phyloP scores from a whole-genome alignment of 2,888 invertebrate genomes.

The Rhingia campestris region DNA sequence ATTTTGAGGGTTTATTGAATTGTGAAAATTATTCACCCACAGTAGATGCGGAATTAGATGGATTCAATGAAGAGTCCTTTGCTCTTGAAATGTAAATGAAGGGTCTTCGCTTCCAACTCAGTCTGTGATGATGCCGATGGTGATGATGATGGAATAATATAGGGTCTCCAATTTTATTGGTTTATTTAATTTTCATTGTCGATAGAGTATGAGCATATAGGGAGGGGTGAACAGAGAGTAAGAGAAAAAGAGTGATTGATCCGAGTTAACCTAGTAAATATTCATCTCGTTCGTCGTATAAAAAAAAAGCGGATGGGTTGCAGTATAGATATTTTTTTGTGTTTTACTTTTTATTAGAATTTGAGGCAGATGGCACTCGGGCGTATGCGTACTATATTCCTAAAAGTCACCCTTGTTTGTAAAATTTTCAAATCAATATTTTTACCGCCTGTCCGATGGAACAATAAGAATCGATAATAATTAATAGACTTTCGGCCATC shows the following conservation, averaged over 20 bases:
- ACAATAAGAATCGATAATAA: constrained; percentile 15
- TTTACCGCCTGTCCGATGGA: background rate
- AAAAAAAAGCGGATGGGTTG: constrained; percentile 25
- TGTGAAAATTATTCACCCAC: constrained; percentile 23
- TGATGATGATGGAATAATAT: constrained; percentile 41
- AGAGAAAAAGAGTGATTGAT: no score
- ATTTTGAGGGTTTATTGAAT: constrained; percentile 53
- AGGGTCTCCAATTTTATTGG: constrained; percentile 41
- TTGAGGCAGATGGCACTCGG: background rate
- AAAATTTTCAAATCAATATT: constrained; percentile 43
- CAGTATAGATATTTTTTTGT: background rate
- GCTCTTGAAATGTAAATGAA: constrained; percentile 50
- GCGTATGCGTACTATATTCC: constrained; percentile 32
- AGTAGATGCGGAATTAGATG: constrained; percentile 2
- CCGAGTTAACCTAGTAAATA: constrained; percentile 40
- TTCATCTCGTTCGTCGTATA: constrained; percentile 36
- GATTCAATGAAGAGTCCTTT: constrained; percentile 11
- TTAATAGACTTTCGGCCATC: constrained; percentile 23
- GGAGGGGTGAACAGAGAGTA: background rate
- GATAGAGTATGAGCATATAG: background rate
- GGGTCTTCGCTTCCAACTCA: constrained; percentile 5
- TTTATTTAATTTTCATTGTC: constrained; percentile 57
- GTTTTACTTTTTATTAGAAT: background rate
- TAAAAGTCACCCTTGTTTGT: constrained; percentile 19
- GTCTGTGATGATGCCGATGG: background rate